Percentiles rank a stretch among this genome's conserved stretches.
Conservation (phyloP, 2,113 vertebrate species). For the Marmota flaviventris region DNA sequence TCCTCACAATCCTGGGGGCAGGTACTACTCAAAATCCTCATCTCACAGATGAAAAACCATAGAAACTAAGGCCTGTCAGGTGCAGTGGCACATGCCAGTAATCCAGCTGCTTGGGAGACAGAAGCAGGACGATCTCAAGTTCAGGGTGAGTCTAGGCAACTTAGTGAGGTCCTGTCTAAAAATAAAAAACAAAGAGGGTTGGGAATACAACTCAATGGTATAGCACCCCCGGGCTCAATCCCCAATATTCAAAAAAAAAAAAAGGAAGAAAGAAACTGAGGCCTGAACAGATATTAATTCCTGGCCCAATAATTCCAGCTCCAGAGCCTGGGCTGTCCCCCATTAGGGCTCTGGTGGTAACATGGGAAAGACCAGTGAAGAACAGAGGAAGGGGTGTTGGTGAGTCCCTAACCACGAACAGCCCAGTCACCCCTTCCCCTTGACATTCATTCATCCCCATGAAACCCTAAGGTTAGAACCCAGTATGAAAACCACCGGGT, state of each 20-base stretch:
- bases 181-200: neutral
- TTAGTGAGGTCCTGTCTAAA: neutral
- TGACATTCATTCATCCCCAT: neutral
- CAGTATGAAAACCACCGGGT: slow-evolving; percentile 41
- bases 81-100: neutral
- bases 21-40: neutral
- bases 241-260: neutral
- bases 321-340: neutral
- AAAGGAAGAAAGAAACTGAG: neutral
- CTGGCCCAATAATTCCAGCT: neutral
- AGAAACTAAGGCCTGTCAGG: neutral
- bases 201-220: too few relatives aligned
- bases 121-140: neutral
- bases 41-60: neutral
- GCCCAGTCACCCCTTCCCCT: neutral
- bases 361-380: neutral
- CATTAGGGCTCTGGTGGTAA: too few relatives aligned
- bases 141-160: neutral
- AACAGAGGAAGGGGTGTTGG: neutral
- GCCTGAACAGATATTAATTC: neutral
- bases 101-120: neutral
- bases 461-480: neutral
- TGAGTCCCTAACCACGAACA: neutral
- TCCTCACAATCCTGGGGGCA: neutral
- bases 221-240: too few relatives aligned